A percentile compares a stretch with the other conserved stretches of the same genome.
Evolutionary conservation across 2,888 invertebrate genomes (phyloP).

Genomic region (Uloborus plumipes): DNA sequence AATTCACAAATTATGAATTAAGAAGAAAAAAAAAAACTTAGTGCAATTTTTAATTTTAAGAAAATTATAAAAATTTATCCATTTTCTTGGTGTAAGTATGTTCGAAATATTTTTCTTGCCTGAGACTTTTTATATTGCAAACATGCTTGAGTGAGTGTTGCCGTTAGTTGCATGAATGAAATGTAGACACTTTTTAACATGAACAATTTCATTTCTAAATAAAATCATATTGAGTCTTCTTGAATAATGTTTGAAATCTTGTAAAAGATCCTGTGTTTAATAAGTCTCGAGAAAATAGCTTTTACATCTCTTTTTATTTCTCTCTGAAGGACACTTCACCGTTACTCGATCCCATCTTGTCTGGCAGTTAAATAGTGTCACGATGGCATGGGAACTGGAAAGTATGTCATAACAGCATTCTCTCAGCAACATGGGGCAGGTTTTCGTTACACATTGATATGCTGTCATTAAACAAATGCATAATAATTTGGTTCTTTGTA

Average conservation of each 20-base stretch:
- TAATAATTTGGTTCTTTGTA: conserved; percentile 10
- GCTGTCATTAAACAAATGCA: conserved; percentile 8
- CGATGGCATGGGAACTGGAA: conserved; percentile 41
- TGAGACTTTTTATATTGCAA: too few relatives aligned
- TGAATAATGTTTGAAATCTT: conserved; percentile 13
- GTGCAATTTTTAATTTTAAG: too few relatives aligned
- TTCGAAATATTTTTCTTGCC: too few relatives aligned
- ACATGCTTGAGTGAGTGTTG: too few relatives aligned
- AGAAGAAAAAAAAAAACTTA: too few relatives aligned
- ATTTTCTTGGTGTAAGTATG: too few relatives aligned
- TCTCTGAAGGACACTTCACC: conserved; percentile 58
- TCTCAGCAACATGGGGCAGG: conserved; percentile 30
- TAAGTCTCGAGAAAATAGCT: conserved; percentile 43
- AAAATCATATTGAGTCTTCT: conserved; percentile 16
- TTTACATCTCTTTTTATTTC: conserved; percentile 61
- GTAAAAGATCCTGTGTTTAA: conserved; percentile 51
- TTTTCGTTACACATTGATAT: conserved; percentile 19
- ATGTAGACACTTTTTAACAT: too few relatives aligned
- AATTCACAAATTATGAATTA: too few relatives aligned
- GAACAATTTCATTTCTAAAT: too few relatives aligned
- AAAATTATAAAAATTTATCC: too few relatives aligned
- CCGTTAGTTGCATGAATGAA: too few relatives aligned
- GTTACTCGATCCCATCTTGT: conserved; percentile 46
- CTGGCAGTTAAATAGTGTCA: conserved; percentile 57
- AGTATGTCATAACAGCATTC: conserved; percentile 44